A percentile compares a stretch with the other conserved stretches of the same genome.
phyloP scores from a whole-genome alignment of 1,140 invertebrate species.

The Danaus plexippus region DNA sequence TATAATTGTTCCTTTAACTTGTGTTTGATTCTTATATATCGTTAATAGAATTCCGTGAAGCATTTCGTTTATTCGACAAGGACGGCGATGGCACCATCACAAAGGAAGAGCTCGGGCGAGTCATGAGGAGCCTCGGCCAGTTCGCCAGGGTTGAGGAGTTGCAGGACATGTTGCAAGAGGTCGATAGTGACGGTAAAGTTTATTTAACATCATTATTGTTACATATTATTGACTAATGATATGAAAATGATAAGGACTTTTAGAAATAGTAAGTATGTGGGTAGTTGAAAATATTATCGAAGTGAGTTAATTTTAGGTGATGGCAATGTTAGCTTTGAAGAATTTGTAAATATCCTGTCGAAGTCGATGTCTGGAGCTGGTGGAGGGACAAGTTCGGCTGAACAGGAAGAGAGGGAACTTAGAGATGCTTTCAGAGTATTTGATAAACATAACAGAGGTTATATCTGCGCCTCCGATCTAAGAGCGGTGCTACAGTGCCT shows the following conservation, averaged over 20 bases:
- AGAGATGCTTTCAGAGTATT: constrained; percentile 90
- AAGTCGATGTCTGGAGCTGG: constrained; percentile 81
- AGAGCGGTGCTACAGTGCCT: constrained; percentile 87
- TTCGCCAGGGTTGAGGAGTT: constrained; percentile 88
- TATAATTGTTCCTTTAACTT: too few species aligned
- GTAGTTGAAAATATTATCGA: too few species aligned
- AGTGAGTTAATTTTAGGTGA: constrained; percentile 75
- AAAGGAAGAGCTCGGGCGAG: constrained; percentile 86
- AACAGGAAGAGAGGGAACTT: constrained; percentile 89
- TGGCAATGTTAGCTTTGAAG: constrained; percentile 92
- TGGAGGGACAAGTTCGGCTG: constrained; percentile 73
- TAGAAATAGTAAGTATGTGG: too few species aligned
- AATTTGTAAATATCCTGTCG: constrained; percentile 92
- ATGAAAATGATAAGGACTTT: too few species aligned
- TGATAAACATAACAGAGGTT: constrained; percentile 89
- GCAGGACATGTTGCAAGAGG: constrained; percentile 90
- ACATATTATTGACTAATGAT: too few species aligned
- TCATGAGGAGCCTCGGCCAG: constrained; percentile 88
- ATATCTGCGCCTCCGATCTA: constrained; percentile 88
- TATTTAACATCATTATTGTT: too few species aligned
- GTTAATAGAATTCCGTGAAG: constrained; percentile 83
- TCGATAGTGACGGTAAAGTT: constrained; percentile 86
- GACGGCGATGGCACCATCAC: constrained; percentile 91
- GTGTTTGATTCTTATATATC: background rate
- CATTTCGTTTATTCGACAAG: constrained; percentile 91